phyloP scores from a whole-genome alignment of 30 jellyfish, hydroid and myxozoan genomes.

The Rhopilema esculentum region DNA sequence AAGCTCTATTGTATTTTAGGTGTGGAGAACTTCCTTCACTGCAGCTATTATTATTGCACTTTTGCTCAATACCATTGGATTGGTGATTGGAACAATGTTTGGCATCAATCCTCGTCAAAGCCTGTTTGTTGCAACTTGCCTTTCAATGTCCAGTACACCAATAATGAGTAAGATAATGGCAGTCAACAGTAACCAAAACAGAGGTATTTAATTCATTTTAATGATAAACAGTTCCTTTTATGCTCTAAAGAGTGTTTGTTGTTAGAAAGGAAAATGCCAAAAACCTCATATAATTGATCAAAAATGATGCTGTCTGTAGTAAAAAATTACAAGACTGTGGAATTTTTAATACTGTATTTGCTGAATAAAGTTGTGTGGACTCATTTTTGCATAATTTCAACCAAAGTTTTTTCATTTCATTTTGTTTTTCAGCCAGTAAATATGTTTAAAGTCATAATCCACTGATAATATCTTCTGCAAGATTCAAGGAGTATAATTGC shows the following conservation, averaged over 20 bases:
- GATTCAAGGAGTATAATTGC: no score
- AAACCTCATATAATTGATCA: no score
- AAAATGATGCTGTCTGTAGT: no score
- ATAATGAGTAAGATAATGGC: constrained; percentile 80
- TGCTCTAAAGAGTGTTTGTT: neutral
- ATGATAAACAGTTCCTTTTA: no score
- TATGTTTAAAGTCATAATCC: no score
- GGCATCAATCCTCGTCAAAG: constrained; percentile 90
- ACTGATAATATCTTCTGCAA: no score
- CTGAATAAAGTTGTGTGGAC: neutral
- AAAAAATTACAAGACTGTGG: no score
- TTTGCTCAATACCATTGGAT: constrained; percentile 67
- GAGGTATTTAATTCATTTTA: no score
- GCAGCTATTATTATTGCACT: constrained; percentile 63
- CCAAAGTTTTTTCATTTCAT: no score
- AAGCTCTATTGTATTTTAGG: constrained; percentile 60
- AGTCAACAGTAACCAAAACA: constrained; percentile 32
- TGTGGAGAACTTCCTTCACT: constrained; percentile 76
- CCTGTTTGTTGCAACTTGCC: constrained; percentile 84
- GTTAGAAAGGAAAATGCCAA: neutral
- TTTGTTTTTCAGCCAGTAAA: no score
- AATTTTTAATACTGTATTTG: neutral
- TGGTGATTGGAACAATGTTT: constrained; percentile 86
- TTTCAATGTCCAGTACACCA: constrained; percentile 92
- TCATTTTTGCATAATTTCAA: no score